A percentile compares a stretch with the other conserved stretches of the same genome.
These are phyloP conservation scores for Dione vanillae DNA, from an alignment of 2,888 invertebrate species.

Conservation along the genomic window DNA sequence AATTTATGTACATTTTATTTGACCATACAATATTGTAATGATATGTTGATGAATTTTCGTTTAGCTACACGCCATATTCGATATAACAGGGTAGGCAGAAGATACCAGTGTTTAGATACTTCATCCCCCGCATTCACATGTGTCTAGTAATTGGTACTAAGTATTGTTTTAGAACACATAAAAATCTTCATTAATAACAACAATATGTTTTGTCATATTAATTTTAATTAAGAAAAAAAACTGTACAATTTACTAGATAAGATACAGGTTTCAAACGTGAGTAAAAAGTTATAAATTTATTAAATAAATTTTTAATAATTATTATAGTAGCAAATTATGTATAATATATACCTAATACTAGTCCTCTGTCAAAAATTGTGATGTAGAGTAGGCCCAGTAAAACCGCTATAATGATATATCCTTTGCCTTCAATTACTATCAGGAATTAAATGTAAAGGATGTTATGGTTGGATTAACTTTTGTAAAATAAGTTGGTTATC, in stretches of 20 bases:
- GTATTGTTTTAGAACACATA: not conserved
- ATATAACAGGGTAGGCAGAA: no score
- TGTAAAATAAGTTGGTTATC: slow-evolving; percentile 13
- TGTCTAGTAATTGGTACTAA: not conserved
- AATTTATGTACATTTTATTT: slow-evolving; percentile 35
- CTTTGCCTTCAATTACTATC: not conserved
- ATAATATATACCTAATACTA: no score
- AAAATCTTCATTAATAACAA: not conserved
- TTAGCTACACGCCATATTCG: no score
- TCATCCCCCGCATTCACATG: no score
- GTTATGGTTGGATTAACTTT: slow-evolving; percentile 25
- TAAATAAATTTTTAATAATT: no score
- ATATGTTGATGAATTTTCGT: no score
- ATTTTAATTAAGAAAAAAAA: not conserved
- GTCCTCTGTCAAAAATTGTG: no score
- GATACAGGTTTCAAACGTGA: not conserved
- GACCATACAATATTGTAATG: slow-evolving; percentile 17
- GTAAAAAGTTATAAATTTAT: not conserved
- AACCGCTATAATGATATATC: not conserved
- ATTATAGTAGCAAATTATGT: no score
- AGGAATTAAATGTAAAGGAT: not conserved
- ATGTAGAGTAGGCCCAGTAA: no score
- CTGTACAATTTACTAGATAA: no score
- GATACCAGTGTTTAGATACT: no score
- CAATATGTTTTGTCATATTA: not conserved